Conservation (phyloP, 1,140 invertebrate genomes). For the Drosophila pachea region DNA sequence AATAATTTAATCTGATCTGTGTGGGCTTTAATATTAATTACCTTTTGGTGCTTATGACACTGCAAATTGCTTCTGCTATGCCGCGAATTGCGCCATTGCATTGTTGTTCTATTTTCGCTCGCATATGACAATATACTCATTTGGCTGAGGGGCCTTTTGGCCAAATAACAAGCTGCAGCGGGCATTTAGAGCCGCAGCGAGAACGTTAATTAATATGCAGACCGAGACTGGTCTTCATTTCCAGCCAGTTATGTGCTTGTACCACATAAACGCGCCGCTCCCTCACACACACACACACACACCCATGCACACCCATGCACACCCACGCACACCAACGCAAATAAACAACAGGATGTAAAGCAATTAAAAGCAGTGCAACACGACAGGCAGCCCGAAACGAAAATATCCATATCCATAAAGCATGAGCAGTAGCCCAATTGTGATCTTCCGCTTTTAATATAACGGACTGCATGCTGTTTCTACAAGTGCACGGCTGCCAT, state of each 20-base stretch:
- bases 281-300: constrained; percentile 8
- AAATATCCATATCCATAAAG: constrained; percentile 69
- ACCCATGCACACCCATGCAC: constrained; percentile 18
- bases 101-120: constrained; percentile 50
- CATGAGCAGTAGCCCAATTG: constrained; percentile 66
- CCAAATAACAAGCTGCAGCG: constrained; percentile 17
- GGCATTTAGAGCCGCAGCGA: constrained; percentile 68
- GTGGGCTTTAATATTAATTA: constrained; percentile 72
- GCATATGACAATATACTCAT: constrained; percentile 60
- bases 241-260: constrained; percentile 23
- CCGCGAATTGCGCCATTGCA: not conserved
- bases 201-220: constrained; percentile 70
- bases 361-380: constrained; percentile 73
- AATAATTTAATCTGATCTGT: constrained; percentile 25
- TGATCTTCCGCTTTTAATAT: constrained; percentile 52
- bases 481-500: constrained; percentile 55
- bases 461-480: constrained; percentile 63
- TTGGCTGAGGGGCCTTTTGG: constrained; percentile 56
- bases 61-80: constrained; percentile 28
- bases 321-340: constrained; percentile 18
- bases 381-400: constrained; percentile 54
- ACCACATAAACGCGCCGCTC: constrained; percentile 8
- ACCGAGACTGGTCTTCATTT: constrained; percentile 70
- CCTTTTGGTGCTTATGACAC: constrained; percentile 73
- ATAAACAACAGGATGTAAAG: constrained; percentile 72